Conservation (phyloP, 2,888 invertebrate species). For the Psococerastis gibbosa region DNA sequence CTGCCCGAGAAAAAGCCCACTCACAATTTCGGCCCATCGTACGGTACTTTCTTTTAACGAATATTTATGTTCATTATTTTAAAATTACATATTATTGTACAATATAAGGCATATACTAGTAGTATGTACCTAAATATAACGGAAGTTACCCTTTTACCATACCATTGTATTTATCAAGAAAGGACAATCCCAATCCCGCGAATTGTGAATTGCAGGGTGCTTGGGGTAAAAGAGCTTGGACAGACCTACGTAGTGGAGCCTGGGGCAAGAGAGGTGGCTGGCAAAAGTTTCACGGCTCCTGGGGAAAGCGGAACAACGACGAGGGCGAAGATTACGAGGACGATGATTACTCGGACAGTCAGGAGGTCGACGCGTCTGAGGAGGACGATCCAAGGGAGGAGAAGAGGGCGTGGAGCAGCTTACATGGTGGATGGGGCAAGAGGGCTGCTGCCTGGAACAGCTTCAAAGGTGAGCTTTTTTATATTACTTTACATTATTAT, state of each 20-base stretch:
- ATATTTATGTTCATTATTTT: too few species aligned
- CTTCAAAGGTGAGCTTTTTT: constrained; percentile 34
- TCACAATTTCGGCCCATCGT: too few species aligned
- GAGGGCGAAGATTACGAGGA: constrained; percentile 27
- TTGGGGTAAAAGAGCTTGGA: constrained; percentile 30
- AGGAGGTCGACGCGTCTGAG: constrained; percentile 14
- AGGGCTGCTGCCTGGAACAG: constrained; percentile 37
- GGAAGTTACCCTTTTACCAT: too few species aligned
- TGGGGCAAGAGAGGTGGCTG: constrained; percentile 37
- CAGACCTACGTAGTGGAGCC: constrained; percentile 31
- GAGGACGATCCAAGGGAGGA: constrained; percentile 35
- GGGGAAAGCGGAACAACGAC: constrained; percentile 23
- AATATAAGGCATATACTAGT: too few species aligned
- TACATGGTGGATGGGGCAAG: constrained; percentile 38
- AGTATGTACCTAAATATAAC: too few species aligned
- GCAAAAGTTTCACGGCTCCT: constrained; percentile 22
- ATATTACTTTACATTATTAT: too few species aligned
- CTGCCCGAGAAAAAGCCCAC: too few species aligned
- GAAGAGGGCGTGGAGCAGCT: constrained; percentile 39
- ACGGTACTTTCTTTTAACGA: too few species aligned
- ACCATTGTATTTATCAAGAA: too few species aligned
- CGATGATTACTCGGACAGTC: constrained; percentile 14
- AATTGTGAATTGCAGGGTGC: constrained; percentile 11
- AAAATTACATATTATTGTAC: too few species aligned
- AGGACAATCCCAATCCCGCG: neutral